A percentile compares a stretch with the other conserved stretches of the same genome.
phyloP scores from a whole-genome alignment of 2,888 invertebrate genomes.

The Leptopilina syphax region DNA sequence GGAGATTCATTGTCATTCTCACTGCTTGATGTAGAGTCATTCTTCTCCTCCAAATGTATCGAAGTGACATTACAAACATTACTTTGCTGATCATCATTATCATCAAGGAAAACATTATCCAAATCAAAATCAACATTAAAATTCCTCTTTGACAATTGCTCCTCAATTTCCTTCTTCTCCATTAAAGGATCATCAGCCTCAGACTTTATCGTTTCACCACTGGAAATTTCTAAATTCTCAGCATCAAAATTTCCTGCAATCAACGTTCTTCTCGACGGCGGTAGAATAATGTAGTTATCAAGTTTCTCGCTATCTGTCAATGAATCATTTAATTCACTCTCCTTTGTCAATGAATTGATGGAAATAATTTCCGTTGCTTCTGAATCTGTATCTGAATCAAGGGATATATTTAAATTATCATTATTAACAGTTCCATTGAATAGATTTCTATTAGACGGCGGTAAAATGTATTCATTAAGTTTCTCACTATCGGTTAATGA shows the following conservation, averaged over 20 bases:
- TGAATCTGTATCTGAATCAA: slow-evolving; percentile 27
- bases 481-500: slow-evolving; percentile 57
- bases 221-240: slow-evolving; percentile 47
- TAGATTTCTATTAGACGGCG: slow-evolving; percentile 61
- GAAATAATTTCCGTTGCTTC: slow-evolving; percentile 61
- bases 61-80: slow-evolving; percentile 56
- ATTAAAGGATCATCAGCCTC: slow-evolving; percentile 25
- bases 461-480: slow-evolving; percentile 63
- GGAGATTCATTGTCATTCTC: slow-evolving; percentile 44
- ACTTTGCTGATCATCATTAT: slow-evolving; percentile 50
- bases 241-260: not conserved
- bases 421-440: slow-evolving; percentile 3
- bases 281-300: not conserved
- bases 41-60: slow-evolving; percentile 47
- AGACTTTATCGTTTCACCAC: slow-evolving; percentile 58
- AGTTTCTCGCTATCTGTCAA: not conserved
- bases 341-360: slow-evolving; percentile 61
- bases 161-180: not conserved
- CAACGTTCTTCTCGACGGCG: slow-evolving; percentile 62
- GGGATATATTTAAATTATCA: slow-evolving; percentile 22
- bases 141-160: slow-evolving; percentile 57
- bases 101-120: not conserved
- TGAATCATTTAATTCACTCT: not conserved
- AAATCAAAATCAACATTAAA: slow-evolving; percentile 12
- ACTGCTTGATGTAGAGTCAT: not conserved